phyloP scores from a whole-genome alignment of 2,888 invertebrate species.

The Melipona beecheii region DNA sequence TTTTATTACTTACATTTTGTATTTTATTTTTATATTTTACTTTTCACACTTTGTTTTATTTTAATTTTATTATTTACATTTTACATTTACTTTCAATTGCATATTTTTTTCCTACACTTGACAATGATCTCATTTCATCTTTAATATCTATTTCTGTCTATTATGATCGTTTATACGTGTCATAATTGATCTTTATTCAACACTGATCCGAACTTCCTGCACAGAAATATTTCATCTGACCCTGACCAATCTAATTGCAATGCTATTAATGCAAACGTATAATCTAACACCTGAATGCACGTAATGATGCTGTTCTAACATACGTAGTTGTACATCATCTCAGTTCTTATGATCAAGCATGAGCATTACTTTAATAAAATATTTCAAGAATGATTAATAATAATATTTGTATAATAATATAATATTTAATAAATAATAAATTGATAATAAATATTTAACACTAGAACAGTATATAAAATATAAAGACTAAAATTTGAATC shows the following conservation, averaged over 20 bases:
- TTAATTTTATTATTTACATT: too few species aligned
- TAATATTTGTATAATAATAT: too few species aligned
- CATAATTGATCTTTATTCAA: constrained; percentile 16
- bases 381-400: too few species aligned
- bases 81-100: background rate
- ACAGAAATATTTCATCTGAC: constrained; percentile 10
- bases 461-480: too few species aligned
- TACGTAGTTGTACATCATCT: background rate
- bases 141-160: background rate
- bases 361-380: too few species aligned
- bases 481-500: too few species aligned
- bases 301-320: background rate
- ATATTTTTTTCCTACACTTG: background rate
- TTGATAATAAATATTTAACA: too few species aligned
- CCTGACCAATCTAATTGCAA: constrained; percentile 4
- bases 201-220: constrained; percentile 21
- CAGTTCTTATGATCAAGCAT: too few species aligned
- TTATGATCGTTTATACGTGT: background rate
- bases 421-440: too few species aligned
- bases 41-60: too few species aligned
- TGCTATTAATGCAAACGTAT: background rate
- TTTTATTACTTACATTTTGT: too few species aligned
- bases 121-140: background rate
- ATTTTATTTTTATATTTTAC: too few species aligned
- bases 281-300: background rate